Conservation (phyloP, 2,797 vertebrate genomes). For the Bradypus variegatus region DNA sequence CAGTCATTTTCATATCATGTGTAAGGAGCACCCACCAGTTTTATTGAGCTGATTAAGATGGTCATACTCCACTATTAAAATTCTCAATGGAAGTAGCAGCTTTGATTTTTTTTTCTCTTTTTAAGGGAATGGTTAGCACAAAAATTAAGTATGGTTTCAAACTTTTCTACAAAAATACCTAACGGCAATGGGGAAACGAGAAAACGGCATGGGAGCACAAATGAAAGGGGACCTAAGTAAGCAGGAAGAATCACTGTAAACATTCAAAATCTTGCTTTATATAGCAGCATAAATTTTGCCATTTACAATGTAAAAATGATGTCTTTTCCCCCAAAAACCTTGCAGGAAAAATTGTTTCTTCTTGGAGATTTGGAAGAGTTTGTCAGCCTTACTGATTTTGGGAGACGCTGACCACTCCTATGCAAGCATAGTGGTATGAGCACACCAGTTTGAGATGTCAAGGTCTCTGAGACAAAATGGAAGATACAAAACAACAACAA, state of each 20-base stretch:
- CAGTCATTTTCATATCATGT: not conserved
- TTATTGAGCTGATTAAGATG: not conserved
- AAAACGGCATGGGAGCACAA: not conserved
- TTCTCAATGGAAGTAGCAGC: not conserved
- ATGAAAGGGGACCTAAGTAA: not conserved
- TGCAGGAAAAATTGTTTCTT: not conserved
- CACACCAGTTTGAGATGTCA: not conserved
- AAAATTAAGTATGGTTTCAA: conserved; percentile 3
- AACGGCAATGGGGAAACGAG: not conserved
- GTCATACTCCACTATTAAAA: not conserved
- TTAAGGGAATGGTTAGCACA: not conserved
- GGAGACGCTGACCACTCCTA: not conserved
- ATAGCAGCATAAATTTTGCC: not conserved
- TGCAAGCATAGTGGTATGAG: not conserved
- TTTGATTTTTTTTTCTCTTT: not conserved
- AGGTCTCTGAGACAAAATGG: not conserved
- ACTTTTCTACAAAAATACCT: conserved; percentile 21
- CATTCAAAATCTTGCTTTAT: not conserved
- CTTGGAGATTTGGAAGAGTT: not conserved
- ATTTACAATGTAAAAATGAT: not conserved
- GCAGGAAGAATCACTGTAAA: not conserved
- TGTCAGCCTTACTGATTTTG: not conserved
- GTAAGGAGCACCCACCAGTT: not conserved
- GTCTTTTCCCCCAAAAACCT: not conserved
- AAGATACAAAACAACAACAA: not conserved